Conservation (phyloP, 2,113 vertebrate species). For the Mesitornis unicolor region DNA sequence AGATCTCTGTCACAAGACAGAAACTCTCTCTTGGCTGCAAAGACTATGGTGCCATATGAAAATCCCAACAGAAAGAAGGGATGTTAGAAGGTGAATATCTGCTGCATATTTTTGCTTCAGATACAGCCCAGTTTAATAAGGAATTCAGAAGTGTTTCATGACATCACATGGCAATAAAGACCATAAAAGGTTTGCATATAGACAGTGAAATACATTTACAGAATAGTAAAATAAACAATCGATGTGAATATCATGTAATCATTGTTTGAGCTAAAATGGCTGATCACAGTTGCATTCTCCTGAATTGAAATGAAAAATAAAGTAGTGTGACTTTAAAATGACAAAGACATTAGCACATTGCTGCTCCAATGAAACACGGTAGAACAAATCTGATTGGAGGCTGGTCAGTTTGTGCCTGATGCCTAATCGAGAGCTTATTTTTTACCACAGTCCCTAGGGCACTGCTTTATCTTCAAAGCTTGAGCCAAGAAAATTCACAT, state of each 20-base stretch:
- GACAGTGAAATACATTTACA: background rate
- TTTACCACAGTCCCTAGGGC: slow-evolving; percentile 64
- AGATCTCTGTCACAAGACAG: background rate
- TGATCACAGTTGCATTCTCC: background rate
- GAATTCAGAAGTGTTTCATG: background rate
- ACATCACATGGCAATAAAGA: background rate
- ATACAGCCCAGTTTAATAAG: background rate
- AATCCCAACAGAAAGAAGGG: background rate
- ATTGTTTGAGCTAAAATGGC: background rate
- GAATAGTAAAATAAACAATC: background rate
- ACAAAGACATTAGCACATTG: background rate
- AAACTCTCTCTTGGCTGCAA: background rate
- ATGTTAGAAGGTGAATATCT: background rate
- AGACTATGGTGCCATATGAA: background rate
- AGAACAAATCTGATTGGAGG: slow-evolving; percentile 61
- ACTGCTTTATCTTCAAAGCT: slow-evolving; percentile 74
- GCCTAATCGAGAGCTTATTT: slow-evolving; percentile 65
- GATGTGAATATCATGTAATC: background rate
- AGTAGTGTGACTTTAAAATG: slow-evolving; percentile 27
- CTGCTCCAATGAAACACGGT: background rate
- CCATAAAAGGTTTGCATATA: background rate
- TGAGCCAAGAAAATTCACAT: slow-evolving; percentile 71
- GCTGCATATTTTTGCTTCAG: background rate
- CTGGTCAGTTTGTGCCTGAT: slow-evolving; percentile 70
- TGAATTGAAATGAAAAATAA: background rate